Percentiles rank a stretch among this genome's conserved stretches.
phyloP scores from a whole-genome alignment of 2,113 vertebrate genomes.

The Stegostoma tigrinum region DNA sequence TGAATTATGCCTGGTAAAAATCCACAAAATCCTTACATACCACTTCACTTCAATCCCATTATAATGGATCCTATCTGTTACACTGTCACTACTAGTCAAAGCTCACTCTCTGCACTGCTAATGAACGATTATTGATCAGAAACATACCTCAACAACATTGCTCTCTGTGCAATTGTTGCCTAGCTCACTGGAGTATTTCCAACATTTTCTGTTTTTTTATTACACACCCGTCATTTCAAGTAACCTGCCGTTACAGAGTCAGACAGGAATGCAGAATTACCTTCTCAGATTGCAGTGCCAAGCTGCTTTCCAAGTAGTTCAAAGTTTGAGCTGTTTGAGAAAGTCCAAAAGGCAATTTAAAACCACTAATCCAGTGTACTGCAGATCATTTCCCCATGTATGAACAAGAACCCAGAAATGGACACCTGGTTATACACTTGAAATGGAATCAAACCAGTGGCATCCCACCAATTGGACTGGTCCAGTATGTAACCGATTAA shows the following conservation, averaged over 20 bases:
- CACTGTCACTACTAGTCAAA: neutral
- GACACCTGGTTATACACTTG: neutral
- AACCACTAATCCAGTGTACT: no score
- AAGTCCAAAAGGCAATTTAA: neutral
- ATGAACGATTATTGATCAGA: neutral
- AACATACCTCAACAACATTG: neutral
- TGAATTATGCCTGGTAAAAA: neutral
- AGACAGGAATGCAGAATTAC: neutral
- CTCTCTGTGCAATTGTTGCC: neutral
- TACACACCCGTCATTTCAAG: neutral
- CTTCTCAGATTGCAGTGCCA: neutral
- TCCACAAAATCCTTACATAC: neutral
- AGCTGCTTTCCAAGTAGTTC: neutral
- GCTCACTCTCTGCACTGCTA: neutral
- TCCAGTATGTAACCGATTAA: neutral
- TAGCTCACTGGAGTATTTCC: neutral
- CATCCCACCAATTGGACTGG: neutral
- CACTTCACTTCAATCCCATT: neutral
- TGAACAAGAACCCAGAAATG: no score
- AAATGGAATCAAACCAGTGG: neutral
- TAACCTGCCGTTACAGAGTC: neutral
- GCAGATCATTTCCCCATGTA: no score
- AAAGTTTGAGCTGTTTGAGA: neutral
- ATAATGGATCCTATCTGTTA: neutral
- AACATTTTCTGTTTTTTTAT: neutral